Base-by-base conservation (phyloP, 2,888 invertebrate genomes). In the Drosophila antonietae region DNA sequence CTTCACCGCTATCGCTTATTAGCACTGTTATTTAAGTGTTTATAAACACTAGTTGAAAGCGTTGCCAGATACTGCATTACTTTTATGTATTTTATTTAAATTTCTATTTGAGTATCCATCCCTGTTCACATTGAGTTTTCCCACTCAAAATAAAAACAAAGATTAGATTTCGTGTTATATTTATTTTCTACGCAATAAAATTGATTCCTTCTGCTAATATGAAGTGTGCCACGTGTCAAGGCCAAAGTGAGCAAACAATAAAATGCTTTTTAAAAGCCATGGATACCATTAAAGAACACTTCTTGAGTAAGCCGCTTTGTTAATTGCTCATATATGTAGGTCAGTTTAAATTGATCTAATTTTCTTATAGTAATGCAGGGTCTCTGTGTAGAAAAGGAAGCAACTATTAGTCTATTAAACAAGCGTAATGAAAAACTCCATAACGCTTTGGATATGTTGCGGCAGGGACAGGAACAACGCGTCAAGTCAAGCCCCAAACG, bases 221-320 rank as follows among this genome's bases (percentile, higher is more conserved):
- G 90, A 56, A 52, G 28, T 84, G 83, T 59, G 33, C 57, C n/a
- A 57, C 41, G 33, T 84, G 83, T 58, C 51, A 59, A 7, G 83
- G 80, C 18, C 56, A 62, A 14, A 55, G 59, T 7, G 81, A 68
- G 2, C 52, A 71, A 49, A 39, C 67, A 20, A n/a, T 62, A 5
- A 72, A 69, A 31, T 85, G 85, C 18, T 44, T 85, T 18, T 23
- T 73, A 9, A 68, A 56, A 0, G 88, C 91, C 0, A 52, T 90
- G 58, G 83, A 90, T 15, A 79, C 66, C 1, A 75, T 92, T 20
- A 90, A 82, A 68, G 47, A 75, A 2, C 92, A 92, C 63, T 91
- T 90, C 69, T 43, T 81, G 12, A 76, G 93, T 92, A 83, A 81
- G 86, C 68, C 3, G 20, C 10, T 6, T 53, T 37, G 35, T 35